Evolutionary conservation across 2,888 invertebrate genomes (phyloP).

Genomic region (Dryobotodes eremita): DNA sequence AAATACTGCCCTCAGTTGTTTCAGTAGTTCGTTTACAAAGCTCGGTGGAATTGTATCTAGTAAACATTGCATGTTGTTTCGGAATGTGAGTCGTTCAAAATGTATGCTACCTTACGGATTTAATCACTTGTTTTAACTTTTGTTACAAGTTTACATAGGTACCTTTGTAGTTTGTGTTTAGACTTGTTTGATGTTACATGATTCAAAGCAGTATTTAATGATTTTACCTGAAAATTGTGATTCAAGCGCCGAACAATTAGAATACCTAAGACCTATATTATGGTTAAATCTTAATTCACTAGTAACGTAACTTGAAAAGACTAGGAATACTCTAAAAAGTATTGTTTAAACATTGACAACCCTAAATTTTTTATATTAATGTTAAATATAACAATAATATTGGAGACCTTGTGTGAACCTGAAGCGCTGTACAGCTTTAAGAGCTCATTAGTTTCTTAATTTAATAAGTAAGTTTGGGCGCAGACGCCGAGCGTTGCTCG

Average conservation of each 20-base stretch:
- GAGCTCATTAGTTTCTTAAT: slow-evolving; percentile 74
- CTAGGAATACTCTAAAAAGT: background rate
- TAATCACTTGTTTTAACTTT: slow-evolving; percentile 1
- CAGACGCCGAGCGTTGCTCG: slow-evolving; percentile 53
- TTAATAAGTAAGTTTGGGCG: slow-evolving; percentile 71
- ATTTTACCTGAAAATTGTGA: background rate
- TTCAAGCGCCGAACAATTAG: background rate
- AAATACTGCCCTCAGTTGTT: slow-evolving; percentile 43
- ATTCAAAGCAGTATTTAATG: background rate
- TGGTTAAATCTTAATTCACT: background rate
- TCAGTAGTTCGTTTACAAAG: slow-evolving; percentile 40
- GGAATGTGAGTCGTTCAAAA: slow-evolving; percentile 22
- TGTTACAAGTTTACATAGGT: background rate
- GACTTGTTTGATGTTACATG: background rate
- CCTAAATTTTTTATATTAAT: slow-evolving; percentile 4
- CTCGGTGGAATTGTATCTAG: slow-evolving; percentile 37
- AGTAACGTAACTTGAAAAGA: background rate
- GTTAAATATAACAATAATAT: slow-evolving; percentile 27
- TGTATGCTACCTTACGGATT: slow-evolving; percentile 9
- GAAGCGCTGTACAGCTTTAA: slow-evolving; percentile 52
- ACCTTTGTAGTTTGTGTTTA: background rate
- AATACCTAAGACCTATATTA: background rate
- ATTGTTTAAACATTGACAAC: background rate
- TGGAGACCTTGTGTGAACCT: slow-evolving; percentile 37
- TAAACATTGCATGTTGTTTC: slow-evolving; percentile 39